phyloP scores from a whole-genome alignment of 23 tunicate genomes.

The Aplidium turbinatum region DNA sequence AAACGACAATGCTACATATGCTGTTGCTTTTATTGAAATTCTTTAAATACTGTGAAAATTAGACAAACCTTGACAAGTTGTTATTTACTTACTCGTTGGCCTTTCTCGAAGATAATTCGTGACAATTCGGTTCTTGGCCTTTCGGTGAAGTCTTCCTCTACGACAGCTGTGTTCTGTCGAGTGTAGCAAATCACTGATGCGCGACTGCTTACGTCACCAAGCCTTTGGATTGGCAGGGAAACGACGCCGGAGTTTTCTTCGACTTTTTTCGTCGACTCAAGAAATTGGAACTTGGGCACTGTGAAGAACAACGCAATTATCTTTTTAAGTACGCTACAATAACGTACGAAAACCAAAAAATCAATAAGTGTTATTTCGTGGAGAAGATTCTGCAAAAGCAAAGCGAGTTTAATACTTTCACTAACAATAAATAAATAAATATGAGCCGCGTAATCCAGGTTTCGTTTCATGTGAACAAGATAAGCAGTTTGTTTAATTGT shows the following conservation, averaged over 20 bases:
- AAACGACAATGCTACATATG: too few relatives aligned
- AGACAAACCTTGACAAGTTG: too few relatives aligned
- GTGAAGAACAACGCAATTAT: not conserved
- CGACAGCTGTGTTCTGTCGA: constrained; percentile 73
- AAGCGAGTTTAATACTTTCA: not conserved
- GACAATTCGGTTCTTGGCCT: constrained; percentile 80
- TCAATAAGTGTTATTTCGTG: not conserved
- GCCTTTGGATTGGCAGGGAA: constrained; percentile 64
- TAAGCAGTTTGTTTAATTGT: too few relatives aligned
- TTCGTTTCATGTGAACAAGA: too few relatives aligned
- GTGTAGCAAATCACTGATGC: constrained; percentile 97
- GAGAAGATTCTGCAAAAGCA: not conserved
- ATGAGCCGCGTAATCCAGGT: too few relatives aligned
- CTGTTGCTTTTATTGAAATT: too few relatives aligned
- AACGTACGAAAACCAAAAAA: not conserved
- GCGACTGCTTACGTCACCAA: constrained; percentile 82
- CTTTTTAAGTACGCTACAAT: not conserved
- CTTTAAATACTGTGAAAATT: too few relatives aligned
- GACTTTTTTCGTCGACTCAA: constrained; percentile 53
- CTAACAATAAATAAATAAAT: not conserved
- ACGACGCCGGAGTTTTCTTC: constrained; percentile 76
- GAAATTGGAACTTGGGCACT: constrained; percentile 90
- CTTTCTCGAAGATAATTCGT: constrained; percentile 64
- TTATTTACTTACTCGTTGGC: constrained; percentile 74
- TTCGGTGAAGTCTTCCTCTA: constrained; percentile 89